Base-by-base conservation (phyloP, 2,888 invertebrate genomes). In the Callimorpha dominula region DNA sequence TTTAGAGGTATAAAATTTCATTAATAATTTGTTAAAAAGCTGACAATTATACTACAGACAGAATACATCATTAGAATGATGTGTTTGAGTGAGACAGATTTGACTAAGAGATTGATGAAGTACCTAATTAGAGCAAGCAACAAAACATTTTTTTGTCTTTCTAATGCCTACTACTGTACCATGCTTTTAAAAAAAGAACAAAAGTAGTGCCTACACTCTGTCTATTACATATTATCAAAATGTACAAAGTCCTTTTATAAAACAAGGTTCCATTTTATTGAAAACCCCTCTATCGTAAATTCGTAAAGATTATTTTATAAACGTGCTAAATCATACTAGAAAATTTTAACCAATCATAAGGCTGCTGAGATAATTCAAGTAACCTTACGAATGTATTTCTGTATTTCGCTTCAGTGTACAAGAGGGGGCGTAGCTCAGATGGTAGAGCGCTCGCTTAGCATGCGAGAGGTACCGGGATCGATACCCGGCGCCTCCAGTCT, bases 381-480 rank as follows among this genome's bases (percentile, higher is more conserved):
- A 3, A 43, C 4, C 8, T 14, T 14, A n/a, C 0, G 1, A 8
- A 15, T 40, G 0, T 43, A 31, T 11, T 31, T n/a, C 0, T 8
- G 54, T 78, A 86, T 84, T 87, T 87, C 79, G 1, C 43, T 0
- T 0, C 0, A 0, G 0, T 0, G 0, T 0, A 0, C 11, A 77
- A 2, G 68, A 65, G 91, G 90, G 91, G 91, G 91, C 89, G 91
- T 91, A 91, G 91, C 91, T 91, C 91, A 91, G 91, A 91, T 91
- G 93, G 93, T 93, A 93, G 93, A 93, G 93, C 93, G 96, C 96
- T 96, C 96, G 95, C 96, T 96, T 95, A 96, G 95, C 95, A 96
- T 95, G 95, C 91, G 95, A 95, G 95, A 95, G 94, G 96, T 95
- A 95, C 95, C 95, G 95, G 96, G 95, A 96, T 95, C 96, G 95